Conservation (phyloP, 2,888 invertebrate genomes). For the Calephelis perditalis region DNA sequence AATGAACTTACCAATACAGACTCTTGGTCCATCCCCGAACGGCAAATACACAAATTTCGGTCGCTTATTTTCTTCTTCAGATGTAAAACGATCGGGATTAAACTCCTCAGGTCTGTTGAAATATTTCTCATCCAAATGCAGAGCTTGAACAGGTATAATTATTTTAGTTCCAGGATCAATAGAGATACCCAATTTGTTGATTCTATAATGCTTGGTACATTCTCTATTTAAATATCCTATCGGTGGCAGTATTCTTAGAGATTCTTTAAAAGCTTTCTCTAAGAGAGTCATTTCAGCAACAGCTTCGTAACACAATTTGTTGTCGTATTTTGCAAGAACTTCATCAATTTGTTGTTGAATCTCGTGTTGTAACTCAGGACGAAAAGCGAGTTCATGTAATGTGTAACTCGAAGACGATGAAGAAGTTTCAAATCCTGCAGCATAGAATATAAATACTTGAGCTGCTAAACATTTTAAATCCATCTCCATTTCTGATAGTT, state of each 20-base stretch:
- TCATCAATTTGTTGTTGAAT: conserved; percentile 55
- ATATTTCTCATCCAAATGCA: conserved; percentile 29
- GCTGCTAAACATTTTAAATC: conserved; percentile 43
- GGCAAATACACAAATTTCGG: conserved; percentile 30
- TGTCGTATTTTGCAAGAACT: conserved; percentile 44
- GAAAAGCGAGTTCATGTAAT: conserved; percentile 54
- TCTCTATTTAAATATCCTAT: conserved; percentile 28
- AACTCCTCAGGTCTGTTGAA: conserved; percentile 31
- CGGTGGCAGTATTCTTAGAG: conserved; percentile 26
- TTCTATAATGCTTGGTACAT: conserved; percentile 28
- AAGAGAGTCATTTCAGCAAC: conserved; percentile 46
- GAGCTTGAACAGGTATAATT: conserved; percentile 28
- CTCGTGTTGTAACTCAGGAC: conserved; percentile 53
- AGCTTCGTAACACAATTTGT: conserved; percentile 50
- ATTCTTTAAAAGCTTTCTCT: conserved; percentile 34
- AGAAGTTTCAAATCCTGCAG: conserved; percentile 67
- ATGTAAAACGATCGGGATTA: conserved; percentile 32
- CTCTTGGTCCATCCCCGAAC: conserved; percentile 34
- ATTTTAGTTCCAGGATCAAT: conserved; percentile 29
- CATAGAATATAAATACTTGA: conserved; percentile 56
- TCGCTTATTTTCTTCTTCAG: conserved; percentile 23
- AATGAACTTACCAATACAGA: conserved; percentile 32
- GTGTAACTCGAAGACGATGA: conserved; percentile 58
- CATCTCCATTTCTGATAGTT: conserved; percentile 43
- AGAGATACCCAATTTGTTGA: conserved; percentile 27